Percentiles rank a stretch among this genome's conserved stretches.
phyloP scores from a whole-genome alignment of 2,113 vertebrate genomes.

The Cygnus atratus region DNA sequence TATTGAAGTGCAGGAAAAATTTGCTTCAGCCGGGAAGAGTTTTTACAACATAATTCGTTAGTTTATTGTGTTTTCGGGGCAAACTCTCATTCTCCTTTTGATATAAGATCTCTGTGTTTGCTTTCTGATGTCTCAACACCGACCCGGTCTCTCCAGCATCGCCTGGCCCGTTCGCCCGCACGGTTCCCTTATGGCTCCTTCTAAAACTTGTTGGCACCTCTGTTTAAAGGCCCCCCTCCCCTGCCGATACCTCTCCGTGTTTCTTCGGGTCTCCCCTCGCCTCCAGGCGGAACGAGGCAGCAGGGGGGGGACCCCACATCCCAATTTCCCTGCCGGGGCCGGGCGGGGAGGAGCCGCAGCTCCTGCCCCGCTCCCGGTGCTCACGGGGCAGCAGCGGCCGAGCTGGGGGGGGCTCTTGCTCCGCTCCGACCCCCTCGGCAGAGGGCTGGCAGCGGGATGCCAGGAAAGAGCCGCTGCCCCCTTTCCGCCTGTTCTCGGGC shows the following conservation, averaged over 20 bases:
- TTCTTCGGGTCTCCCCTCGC: constrained; percentile 7
- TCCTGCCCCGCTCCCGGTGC: too few species aligned
- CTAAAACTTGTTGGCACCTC: background rate
- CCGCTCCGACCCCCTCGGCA: background rate
- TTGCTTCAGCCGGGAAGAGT: background rate
- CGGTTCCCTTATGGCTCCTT: background rate
- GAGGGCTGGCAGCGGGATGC: background rate
- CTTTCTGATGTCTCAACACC: background rate
- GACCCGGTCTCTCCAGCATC: background rate
- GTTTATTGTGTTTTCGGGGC: background rate
- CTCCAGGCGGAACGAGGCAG: too few species aligned
- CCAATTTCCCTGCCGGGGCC: too few species aligned
- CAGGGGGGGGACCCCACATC: too few species aligned
- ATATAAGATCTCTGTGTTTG: background rate
- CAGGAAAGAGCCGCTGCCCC: background rate
- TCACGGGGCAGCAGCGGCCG: too few species aligned
- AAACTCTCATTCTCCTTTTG: background rate
- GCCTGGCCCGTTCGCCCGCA: background rate
- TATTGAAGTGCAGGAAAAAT: background rate
- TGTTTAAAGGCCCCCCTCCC: background rate
- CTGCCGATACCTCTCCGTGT: background rate
- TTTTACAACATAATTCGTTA: background rate
- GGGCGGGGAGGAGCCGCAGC: too few species aligned
- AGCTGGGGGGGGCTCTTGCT: too few species aligned
- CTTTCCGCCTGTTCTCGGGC: background rate